Percentiles rank a stretch among this genome's conserved stretches.
These are phyloP conservation scores for Manis pentadactyla DNA, from an alignment of 2,797 vertebrate genomes.

Conservation along the genomic window DNA sequence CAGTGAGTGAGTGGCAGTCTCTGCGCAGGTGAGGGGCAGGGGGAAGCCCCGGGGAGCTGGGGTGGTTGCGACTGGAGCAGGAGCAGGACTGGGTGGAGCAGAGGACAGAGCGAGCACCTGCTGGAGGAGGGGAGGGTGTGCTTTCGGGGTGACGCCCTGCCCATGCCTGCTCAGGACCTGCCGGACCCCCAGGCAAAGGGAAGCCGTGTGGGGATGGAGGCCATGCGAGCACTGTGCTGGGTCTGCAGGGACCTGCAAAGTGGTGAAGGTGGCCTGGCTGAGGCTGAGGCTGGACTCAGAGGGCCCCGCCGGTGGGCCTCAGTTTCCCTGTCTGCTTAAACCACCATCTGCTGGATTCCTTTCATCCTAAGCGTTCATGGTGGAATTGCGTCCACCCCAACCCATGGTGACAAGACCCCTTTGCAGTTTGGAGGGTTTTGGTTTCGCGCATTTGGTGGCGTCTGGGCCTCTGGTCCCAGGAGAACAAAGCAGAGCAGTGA, in stretches of 20 bases:
- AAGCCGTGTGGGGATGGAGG: not conserved
- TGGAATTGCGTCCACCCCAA: rapidly evolving
- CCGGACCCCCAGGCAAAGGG: not conserved
- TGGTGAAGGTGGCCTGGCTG: not conserved
- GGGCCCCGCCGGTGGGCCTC: not conserved
- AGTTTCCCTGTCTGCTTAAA: not conserved
- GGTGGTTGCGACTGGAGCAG: not conserved
- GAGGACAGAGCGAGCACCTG: not conserved
- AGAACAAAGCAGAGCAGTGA: not conserved
- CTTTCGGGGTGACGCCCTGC: too few relatives aligned
- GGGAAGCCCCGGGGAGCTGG: not conserved
- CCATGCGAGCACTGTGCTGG: rapidly evolving
- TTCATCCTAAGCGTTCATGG: rapidly evolving
- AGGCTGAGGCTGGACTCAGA: not conserved
- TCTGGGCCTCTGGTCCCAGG: rapidly evolving
- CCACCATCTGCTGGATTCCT: not conserved
- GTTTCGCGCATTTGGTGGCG: rapidly evolving
- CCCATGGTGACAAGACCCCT: rapidly evolving
- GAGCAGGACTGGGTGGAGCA: too few relatives aligned
- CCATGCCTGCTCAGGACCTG: not conserved
- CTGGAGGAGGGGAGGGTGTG: too few relatives aligned
- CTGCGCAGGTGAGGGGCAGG: not conserved
- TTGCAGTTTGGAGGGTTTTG: rapidly evolving
- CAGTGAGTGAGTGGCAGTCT: not conserved
- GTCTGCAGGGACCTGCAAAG: not conserved